Conservation (phyloP, 1,140 invertebrate genomes). For the Eulimnadia texana region DNA sequence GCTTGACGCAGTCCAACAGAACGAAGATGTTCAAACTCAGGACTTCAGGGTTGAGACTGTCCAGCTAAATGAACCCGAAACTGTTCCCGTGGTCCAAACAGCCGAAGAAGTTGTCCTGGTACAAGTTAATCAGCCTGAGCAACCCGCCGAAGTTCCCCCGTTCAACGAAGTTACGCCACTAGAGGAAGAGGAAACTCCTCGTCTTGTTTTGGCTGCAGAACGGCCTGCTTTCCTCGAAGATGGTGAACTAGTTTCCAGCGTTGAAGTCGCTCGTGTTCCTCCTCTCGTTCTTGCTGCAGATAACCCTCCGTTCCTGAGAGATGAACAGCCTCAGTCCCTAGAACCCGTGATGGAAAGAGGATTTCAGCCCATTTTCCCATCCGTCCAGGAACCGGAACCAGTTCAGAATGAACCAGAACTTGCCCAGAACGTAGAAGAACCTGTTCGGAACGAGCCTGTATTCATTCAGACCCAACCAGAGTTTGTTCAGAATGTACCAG, state of each 20-base stretch:
- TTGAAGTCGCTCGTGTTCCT: neutral
- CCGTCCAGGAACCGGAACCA: neutral
- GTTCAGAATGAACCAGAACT: neutral
- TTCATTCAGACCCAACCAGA: no score
- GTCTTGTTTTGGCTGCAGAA: slow-evolving; percentile 3
- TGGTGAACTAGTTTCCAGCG: neutral
- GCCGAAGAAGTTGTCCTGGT: no score
- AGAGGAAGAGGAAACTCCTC: neutral
- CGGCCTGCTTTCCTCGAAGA: neutral
- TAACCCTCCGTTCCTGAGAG: neutral
- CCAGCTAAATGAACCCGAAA: neutral
- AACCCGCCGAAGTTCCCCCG: no score
- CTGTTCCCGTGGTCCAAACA: no score
- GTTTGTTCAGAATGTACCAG: neutral
- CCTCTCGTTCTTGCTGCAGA: slow-evolving; percentile 1
- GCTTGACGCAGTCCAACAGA: neutral
- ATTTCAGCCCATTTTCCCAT: neutral
- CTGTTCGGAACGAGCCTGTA: no score
- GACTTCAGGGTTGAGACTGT: no score
- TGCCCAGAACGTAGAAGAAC: neutral
- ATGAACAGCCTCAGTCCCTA: neutral
- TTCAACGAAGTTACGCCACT: neutral
- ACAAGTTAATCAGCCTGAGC: no score
- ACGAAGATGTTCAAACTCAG: neutral
- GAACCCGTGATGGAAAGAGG: neutral